Evolutionary conservation across 2,888 invertebrate species (phyloP), one percentile per base, ranked within the genome.

Genomic region (Glaucopsyche alexis): DNA sequence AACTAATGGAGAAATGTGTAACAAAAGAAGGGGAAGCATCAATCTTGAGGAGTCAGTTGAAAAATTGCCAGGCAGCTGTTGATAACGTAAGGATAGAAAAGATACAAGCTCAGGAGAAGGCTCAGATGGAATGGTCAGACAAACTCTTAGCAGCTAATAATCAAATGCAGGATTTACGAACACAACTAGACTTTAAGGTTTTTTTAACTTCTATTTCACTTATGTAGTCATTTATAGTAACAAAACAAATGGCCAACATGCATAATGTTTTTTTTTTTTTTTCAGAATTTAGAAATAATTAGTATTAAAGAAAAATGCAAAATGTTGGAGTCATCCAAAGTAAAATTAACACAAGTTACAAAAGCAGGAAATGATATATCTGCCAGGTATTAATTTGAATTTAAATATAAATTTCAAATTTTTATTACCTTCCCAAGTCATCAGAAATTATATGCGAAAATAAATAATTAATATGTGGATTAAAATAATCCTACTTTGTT

Each of bases 111-210:
- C 89, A 91, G 73, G 93, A 93, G 76, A 89, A 89, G 77, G 87
- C 89, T 0, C 90, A 93, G 77, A 87, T 87, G 78, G 94, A 94
- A 76, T 94, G 91, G 90, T 89, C 86, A 0, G 91, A 93, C 7
- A 94, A 94, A 79, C 78, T 94, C 13, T 78, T 81, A 14, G 77
- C 79, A 4, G 86, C 84, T 29, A 90, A 87, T 45, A 91, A 83
- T 72, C 90, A 94, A 78, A 80, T 93, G 77, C 85, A 87, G 73
- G 87, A 91, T 77, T 83, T 94, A 71, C 88, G 87, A 77, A 94
- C 91, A 72, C 92, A 94, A 80, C 82, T 94, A 66, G 94, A 94
- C 79, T 94, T 94, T 81, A 94, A 94, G 89, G 94, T 94, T 29
- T 29, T 29, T 29, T 29, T 29, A 78, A 16, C 19, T 55, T n/a